phyloP scores from a whole-genome alignment of 2,113 vertebrate species.

The Sphyrna mokarran region DNA sequence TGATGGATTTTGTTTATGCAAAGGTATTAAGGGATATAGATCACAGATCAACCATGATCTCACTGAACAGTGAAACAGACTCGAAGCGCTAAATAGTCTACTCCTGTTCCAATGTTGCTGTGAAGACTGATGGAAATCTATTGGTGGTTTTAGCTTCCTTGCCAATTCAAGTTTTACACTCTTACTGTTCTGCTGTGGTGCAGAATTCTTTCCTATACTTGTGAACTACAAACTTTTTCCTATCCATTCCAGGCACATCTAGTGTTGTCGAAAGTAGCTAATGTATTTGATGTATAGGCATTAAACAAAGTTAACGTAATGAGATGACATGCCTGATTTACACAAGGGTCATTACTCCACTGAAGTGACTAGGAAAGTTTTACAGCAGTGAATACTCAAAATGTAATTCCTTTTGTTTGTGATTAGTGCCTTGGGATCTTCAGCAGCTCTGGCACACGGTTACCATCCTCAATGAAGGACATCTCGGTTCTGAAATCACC shows the following conservation, averaged over 20 bases:
- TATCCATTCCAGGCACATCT: neutral
- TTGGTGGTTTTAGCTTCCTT: neutral
- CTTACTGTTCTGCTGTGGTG: neutral
- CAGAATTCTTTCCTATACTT: neutral
- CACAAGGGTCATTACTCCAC: neutral
- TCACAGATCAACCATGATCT: neutral
- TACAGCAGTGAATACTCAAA: neutral
- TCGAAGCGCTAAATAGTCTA: neutral
- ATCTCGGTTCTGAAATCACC: neutral
- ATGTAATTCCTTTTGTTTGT: constrained; percentile 2
- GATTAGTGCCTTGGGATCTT: constrained; percentile 5
- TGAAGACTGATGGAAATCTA: neutral
- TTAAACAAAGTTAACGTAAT: constrained; percentile 27
- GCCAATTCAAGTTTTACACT: neutral
- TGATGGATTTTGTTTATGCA: neutral
- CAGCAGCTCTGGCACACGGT: neutral
- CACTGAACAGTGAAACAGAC: neutral
- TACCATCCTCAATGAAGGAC: neutral
- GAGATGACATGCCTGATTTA: constrained; percentile 26
- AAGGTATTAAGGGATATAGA: neutral
- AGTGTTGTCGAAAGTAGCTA: neutral
- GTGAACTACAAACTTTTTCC: neutral
- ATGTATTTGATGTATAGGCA: neutral
- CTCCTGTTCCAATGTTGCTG: neutral
- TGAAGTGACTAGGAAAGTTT: neutral